Evolutionary conservation across 2,797 vertebrate species (phyloP).

Genomic region (Poeciliopsis paucimaculata): DNA sequence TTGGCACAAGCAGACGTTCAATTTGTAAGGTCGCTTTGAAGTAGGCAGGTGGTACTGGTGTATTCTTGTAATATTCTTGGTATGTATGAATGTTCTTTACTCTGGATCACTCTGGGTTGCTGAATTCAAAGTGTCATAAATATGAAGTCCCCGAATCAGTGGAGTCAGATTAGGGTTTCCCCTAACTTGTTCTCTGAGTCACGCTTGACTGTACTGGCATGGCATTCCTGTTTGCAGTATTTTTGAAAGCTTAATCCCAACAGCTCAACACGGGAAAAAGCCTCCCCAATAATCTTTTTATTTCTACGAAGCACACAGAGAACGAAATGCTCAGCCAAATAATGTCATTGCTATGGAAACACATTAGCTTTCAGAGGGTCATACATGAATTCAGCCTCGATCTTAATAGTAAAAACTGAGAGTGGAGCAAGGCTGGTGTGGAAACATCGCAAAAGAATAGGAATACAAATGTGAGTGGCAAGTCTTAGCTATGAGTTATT

Average conservation of each 20-base stretch:
- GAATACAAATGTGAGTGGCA: constrained; percentile 6
- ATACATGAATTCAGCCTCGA: constrained; percentile 10
- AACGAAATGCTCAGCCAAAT: constrained; percentile 33
- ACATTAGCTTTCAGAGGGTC: constrained; percentile 13
- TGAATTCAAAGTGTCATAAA: background rate
- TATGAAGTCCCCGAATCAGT: background rate
- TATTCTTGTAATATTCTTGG: background rate
- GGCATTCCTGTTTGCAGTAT: constrained; percentile 1
- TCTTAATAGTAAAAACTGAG: constrained; percentile 15
- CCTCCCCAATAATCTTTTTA: background rate
- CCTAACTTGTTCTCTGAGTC: constrained; percentile 22
- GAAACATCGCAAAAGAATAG: constrained; percentile 6
- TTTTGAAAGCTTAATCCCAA: constrained; percentile 21
- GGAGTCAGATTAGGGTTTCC: constrained; percentile 16
- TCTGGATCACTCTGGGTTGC: background rate
- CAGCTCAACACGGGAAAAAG: constrained; percentile 2
- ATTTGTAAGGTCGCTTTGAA: background rate
- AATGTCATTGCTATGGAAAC: constrained; percentile 42
- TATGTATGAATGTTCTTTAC: background rate
- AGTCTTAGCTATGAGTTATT: constrained; percentile 17
- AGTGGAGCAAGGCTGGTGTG: background rate
- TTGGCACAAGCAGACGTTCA: background rate
- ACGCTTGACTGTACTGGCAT: constrained; percentile 35
- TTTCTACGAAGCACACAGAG: constrained; percentile 7
- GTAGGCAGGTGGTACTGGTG: background rate